These are phyloP conservation scores for Eospalax fontanierii DNA, from an alignment of 2,797 vertebrate species.

Conservation along the genomic window DNA sequence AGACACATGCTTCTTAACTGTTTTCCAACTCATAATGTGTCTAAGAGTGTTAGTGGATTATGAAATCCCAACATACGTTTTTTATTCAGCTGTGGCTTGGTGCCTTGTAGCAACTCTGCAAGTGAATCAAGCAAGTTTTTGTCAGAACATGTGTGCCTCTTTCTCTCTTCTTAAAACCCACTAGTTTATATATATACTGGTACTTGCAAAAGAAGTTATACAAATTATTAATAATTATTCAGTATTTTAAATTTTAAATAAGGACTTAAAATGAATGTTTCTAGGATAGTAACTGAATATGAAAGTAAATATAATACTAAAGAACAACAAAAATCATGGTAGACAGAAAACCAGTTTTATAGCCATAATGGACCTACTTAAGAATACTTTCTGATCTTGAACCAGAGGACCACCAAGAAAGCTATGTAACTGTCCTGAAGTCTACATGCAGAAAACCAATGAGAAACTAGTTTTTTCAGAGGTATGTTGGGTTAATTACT, in stretches of 20 bases:
- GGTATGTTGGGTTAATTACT: background rate
- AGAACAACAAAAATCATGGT: background rate
- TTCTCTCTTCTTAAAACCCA: slow-evolving; percentile 63
- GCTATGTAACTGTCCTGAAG: background rate
- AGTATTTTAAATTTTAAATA: slow-evolving; percentile 62
- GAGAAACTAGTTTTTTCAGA: background rate
- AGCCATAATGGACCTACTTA: background rate
- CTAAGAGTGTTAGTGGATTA: slow-evolving; percentile 46
- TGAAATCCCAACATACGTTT: slow-evolving; percentile 53
- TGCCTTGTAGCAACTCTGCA: slow-evolving; percentile 64
- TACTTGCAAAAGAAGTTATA: slow-evolving; percentile 45
- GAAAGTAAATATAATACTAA: slow-evolving; percentile 12
- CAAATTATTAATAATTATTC: slow-evolving; percentile 49
- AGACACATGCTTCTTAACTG: slow-evolving; percentile 42
- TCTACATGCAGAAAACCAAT: background rate
- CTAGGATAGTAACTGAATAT: slow-evolving; percentile 23
- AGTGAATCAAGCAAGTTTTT: slow-evolving; percentile 65
- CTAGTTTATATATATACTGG: slow-evolving; percentile 39
- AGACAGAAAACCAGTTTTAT: slow-evolving; percentile 18
- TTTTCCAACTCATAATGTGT: slow-evolving; percentile 46
- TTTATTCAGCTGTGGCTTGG: slow-evolving; percentile 71
- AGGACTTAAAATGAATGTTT: slow-evolving; percentile 65
- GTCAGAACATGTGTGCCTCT: slow-evolving; percentile 70
- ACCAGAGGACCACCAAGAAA: slow-evolving; percentile 12
- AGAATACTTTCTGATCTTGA: background rate